Conservation (phyloP, 37 sponge, comb jelly and placozoan species). For the Agelas oroides region DNA sequence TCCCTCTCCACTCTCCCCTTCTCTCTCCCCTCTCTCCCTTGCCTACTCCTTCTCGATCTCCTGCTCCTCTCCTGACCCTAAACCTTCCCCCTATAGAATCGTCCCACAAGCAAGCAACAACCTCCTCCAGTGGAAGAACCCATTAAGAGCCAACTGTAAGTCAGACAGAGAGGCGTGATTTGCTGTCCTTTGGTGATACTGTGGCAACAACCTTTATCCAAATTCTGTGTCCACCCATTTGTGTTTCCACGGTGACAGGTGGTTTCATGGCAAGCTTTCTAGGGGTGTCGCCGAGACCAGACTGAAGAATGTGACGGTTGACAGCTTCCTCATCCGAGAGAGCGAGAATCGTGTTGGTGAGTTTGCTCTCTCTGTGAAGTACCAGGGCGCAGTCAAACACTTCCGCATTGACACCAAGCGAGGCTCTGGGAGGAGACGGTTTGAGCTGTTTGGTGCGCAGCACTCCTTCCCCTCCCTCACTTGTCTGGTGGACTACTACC, state of each 20-base stretch:
- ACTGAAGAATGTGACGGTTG: neutral
- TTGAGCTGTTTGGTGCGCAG: conserved; percentile 37
- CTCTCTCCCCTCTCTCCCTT: too few relatives aligned
- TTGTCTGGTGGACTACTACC: conserved; percentile 49
- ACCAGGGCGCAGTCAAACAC: conserved; percentile 37
- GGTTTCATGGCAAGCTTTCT: conserved; percentile 41
- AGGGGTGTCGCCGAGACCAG: conserved; percentile 27
- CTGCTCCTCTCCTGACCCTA: too few relatives aligned
- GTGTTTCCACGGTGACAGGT: conserved; percentile 2
- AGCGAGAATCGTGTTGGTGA: conserved; percentile 22
- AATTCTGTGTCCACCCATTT: too few relatives aligned
- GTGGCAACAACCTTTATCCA: too few relatives aligned
- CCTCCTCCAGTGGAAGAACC: too few relatives aligned
- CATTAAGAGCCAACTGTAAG: too few relatives aligned
- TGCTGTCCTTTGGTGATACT: too few relatives aligned
- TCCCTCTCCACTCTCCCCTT: too few relatives aligned
- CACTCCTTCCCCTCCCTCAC: conserved; percentile 24
- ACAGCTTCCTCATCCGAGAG: conserved; percentile 40
- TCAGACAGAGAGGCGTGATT: too few relatives aligned
- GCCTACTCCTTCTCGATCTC: too few relatives aligned
- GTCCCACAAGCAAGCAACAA: too few relatives aligned
- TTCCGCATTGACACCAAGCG: conserved; percentile 38
- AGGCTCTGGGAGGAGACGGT: neutral
- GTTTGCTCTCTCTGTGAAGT: conserved; percentile 36
- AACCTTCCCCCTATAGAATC: too few relatives aligned